Percentiles rank a stretch among this genome's conserved stretches.
Evolutionary conservation across 37 sponge, comb jelly and placozoan species (phyloP).

Genomic region (Tethya wilhelma): DNA sequence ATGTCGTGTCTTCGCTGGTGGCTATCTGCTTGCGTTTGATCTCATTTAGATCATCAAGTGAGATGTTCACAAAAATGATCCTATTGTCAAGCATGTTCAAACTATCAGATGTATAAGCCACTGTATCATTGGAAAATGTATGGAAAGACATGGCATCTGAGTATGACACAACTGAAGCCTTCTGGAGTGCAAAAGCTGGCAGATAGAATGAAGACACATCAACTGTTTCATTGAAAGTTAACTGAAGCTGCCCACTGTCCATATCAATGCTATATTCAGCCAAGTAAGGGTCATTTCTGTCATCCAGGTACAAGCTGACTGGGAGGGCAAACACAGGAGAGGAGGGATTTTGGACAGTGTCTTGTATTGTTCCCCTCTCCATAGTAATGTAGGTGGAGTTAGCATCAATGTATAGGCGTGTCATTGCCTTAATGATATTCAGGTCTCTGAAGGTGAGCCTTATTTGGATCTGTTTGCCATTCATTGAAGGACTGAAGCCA

Average conservation of each 20-base stretch:
- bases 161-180: constrained; percentile 65
- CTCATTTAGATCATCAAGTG: constrained; percentile 84
- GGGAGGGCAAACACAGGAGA: constrained; percentile 39
- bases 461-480: constrained; percentile 73
- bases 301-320: constrained; percentile 64
- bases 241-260: constrained; percentile 68
- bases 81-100: constrained; percentile 77
- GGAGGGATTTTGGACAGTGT: constrained; percentile 86
- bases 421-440: constrained; percentile 81
- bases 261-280: constrained; percentile 80
- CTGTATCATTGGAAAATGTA: constrained; percentile 36
- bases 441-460: constrained; percentile 66
- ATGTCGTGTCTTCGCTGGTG: constrained; percentile 51
- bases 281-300: constrained; percentile 65
- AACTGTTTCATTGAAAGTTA: constrained; percentile 90
- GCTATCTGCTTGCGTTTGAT: constrained; percentile 86
- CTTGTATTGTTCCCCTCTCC: constrained; percentile 62
- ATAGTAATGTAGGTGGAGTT: constrained; percentile 71
- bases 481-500: constrained; percentile 40
- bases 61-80: constrained; percentile 68
- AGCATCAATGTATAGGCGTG: constrained; percentile 48
- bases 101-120: constrained; percentile 59
- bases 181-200: constrained; percentile 65
- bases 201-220: constrained; percentile 77
- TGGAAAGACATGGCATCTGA: constrained; percentile 61